phyloP scores from a whole-genome alignment of 2,888 invertebrate genomes.

The Catocala sponsa region DNA sequence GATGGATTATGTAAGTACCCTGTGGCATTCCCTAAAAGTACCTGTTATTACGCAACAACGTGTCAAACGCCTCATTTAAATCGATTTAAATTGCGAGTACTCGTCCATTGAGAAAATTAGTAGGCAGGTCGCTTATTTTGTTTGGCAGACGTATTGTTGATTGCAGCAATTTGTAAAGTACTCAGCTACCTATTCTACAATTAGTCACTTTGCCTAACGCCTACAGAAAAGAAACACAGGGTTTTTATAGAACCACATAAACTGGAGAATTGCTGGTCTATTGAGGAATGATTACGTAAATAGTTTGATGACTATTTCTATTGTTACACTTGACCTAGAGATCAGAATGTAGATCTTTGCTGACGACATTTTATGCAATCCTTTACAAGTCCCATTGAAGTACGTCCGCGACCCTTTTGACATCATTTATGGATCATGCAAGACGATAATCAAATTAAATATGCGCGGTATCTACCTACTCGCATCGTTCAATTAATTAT shows the following conservation, averaged over 20 bases:
- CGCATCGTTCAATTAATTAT: no score
- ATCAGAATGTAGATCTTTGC: neutral
- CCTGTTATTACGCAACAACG: slow-evolving; percentile 15
- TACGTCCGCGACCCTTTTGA: neutral
- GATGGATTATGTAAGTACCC: slow-evolving; percentile 39
- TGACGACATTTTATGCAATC: neutral
- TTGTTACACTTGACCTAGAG: slow-evolving; percentile 4
- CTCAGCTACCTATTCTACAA: neutral
- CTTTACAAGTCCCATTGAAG: neutral
- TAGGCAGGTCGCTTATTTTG: slow-evolving; percentile 18
- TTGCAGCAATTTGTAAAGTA: slow-evolving; percentile 11
- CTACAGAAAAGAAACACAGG: neutral
- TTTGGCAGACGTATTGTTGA: slow-evolving; percentile 4
- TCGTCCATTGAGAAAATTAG: slow-evolving; percentile 15
- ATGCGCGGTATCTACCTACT: no score
- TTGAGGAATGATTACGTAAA: slow-evolving; percentile 5
- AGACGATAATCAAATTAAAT: no score
- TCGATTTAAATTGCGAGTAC: slow-evolving; percentile 12
- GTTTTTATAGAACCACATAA: neutral
- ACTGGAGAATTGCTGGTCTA: neutral
- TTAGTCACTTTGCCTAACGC: slow-evolving; percentile 4
- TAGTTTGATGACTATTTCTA: neutral
- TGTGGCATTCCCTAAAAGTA: slow-evolving; percentile 20
- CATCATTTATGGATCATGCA: neutral
- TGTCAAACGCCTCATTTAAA: slow-evolving; percentile 23